These are phyloP conservation scores for Pampus argenteus DNA, from an alignment of 2,797 vertebrate species.

Conservation along the genomic window DNA sequence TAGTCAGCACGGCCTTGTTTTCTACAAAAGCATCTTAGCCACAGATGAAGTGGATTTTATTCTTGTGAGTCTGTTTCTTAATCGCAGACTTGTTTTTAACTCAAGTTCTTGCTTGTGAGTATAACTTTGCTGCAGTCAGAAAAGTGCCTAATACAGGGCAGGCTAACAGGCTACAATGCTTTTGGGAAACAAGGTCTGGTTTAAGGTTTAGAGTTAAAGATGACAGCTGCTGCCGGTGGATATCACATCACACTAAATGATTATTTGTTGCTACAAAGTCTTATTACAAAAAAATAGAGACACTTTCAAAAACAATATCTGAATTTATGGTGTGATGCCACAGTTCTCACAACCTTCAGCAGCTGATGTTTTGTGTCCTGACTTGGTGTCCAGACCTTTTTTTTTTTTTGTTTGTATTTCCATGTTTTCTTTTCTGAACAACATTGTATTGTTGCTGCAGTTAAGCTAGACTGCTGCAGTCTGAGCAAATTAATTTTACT, in stretches of 20 bases:
- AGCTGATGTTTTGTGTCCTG: constrained; percentile 44
- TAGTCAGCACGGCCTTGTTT: constrained; percentile 58
- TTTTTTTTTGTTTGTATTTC: constrained; percentile 52
- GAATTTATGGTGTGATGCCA: constrained; percentile 15
- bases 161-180: constrained; percentile 12
- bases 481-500: constrained; percentile 64
- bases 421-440: constrained; percentile 69
- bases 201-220: neutral
- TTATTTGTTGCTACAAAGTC: neutral
- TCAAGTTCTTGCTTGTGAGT: neutral
- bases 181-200: constrained; percentile 12
- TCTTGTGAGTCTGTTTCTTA: neutral
- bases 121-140: neutral
- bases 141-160: neutral
- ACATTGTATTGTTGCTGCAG: constrained; percentile 74
- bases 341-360: constrained; percentile 5
- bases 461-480: constrained; percentile 76
- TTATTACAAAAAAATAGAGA: neutral
- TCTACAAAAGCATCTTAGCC: neutral
- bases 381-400: constrained; percentile 56
- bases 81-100: neutral
- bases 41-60: neutral
- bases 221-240: neutral
- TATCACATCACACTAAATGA: neutral
- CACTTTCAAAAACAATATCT: constrained; percentile 1